Percentiles rank a stretch among this genome's conserved stretches.
Evolutionary conservation across 2,888 invertebrate genomes (phyloP).

Genomic region (Buathra laborator): DNA sequence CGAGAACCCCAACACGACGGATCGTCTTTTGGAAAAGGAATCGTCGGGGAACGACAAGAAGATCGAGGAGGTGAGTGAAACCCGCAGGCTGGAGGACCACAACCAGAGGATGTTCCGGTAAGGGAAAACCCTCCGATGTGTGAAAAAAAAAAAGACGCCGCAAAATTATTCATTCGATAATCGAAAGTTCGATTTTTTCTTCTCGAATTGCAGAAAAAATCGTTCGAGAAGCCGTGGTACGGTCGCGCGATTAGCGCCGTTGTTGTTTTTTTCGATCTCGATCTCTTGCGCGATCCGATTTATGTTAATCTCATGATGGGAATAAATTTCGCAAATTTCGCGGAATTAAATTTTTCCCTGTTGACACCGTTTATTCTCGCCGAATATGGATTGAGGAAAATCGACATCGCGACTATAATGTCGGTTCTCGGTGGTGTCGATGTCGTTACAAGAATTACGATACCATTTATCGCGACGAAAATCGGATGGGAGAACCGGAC

Average conservation of each 20-base stretch:
- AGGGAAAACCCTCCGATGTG: conserved; percentile 40
- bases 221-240: conserved; percentile 62
- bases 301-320: conserved; percentile 91
- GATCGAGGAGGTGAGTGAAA: conserved; percentile 67
- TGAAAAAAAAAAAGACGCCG: conserved; percentile 7
- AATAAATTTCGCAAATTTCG: conserved; percentile 90
- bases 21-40: conserved; percentile 16
- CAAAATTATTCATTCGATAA: conserved; percentile 19
- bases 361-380: conserved; percentile 91
- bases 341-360: conserved; percentile 91
- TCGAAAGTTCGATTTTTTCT: conserved; percentile 50
- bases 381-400: conserved; percentile 88
- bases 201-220: conserved; percentile 51
- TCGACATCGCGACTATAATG: conserved; percentile 90
- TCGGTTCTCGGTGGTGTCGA: conserved; percentile 90
- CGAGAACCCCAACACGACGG: conserved; percentile 34
- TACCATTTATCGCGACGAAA: conserved; percentile 90
- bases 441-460: conserved; percentile 88
- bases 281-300: conserved; percentile 89
- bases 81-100: conserved; percentile 44
- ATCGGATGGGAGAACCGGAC: conserved; percentile 90
- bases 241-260: conserved; percentile 86
- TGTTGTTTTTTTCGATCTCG: conserved; percentile 90
- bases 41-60: conserved; percentile 33
- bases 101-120: conserved; percentile 57